phyloP scores from a whole-genome alignment of 1,140 invertebrate species.

The Parapsyche elsis region DNA sequence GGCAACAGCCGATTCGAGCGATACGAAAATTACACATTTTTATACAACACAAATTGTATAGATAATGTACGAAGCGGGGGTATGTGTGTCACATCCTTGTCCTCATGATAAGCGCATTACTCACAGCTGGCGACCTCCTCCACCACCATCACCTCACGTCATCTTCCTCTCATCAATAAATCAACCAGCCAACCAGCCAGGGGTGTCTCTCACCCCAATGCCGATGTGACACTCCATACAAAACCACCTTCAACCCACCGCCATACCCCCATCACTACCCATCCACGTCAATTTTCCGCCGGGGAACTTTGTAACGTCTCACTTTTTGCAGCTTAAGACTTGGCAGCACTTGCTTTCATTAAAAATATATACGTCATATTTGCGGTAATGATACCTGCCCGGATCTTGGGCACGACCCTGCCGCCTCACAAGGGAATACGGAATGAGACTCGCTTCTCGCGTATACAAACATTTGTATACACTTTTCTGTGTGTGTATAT shows the following conservation, averaged over 20 bases:
- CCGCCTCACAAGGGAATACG: neutral
- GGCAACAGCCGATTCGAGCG: too few species aligned
- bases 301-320: slow-evolving; percentile 18
- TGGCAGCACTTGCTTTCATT: slow-evolving; percentile 40
- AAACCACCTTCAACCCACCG: neutral
- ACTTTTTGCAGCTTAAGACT: slow-evolving; percentile 41
- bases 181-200: slow-evolving; percentile 3
- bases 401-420: too few species aligned
- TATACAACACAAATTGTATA: neutral
- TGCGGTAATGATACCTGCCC: slow-evolving; percentile 26
- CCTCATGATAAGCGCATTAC: slow-evolving; percentile 42
- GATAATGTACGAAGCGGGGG: neutral
- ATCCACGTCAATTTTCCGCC: slow-evolving; percentile 29
- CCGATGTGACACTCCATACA: neutral
- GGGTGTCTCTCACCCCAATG: neutral
- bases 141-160: neutral
- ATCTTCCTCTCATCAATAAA: slow-evolving; percentile 43
- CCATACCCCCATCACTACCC: neutral
- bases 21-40: too few species aligned
- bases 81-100: slow-evolving; percentile 24
- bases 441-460: neutral
- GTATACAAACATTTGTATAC: neutral
- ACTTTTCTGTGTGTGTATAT: too few species aligned
- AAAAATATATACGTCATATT: slow-evolving; percentile 42
- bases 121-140: slow-evolving; percentile 18